Evolutionary conservation across 1,140 invertebrate genomes (phyloP).

Genomic region (Ceratosolen fusciceps): DNA sequence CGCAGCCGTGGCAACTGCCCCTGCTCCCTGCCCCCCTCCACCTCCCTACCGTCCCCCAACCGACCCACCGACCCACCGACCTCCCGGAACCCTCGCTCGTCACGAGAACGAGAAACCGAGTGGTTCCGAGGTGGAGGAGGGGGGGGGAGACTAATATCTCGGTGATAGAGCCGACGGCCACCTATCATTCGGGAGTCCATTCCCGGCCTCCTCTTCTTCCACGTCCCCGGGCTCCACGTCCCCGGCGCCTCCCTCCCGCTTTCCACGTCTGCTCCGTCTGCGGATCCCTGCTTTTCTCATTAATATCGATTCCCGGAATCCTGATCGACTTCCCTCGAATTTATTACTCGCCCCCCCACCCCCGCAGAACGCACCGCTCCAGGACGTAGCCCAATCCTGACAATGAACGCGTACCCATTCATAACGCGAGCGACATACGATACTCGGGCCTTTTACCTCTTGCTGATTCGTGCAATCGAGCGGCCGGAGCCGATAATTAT

Average conservation of each 20-base stretch:
- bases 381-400: not conserved
- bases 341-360: not conserved
- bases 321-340: not conserved
- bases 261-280: not conserved
- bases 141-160: conserved; percentile 45
- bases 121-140: not conserved
- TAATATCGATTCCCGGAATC: conserved; percentile 3
- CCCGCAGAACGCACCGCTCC: no score
- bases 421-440: not conserved
- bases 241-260: not conserved
- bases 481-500: not conserved
- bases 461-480: not conserved
- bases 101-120: not conserved
- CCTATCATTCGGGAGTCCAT: conserved; percentile 55
- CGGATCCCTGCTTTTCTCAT: conserved; percentile 5
- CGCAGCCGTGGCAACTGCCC: not conserved
- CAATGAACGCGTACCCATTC: not conserved
- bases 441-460: not conserved
- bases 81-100: no score
- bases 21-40: not conserved
- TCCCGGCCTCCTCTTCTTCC: conserved; percentile 18
- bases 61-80: no score
- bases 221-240: conserved; percentile 34
- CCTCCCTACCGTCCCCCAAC: no score
- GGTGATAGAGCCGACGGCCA: conserved; percentile 23